Percentiles rank a stretch among this genome's conserved stretches.
These are phyloP conservation scores for Poliocrania exsul DNA, from an alignment of 2,797 vertebrate species.

Conservation along the genomic window DNA sequence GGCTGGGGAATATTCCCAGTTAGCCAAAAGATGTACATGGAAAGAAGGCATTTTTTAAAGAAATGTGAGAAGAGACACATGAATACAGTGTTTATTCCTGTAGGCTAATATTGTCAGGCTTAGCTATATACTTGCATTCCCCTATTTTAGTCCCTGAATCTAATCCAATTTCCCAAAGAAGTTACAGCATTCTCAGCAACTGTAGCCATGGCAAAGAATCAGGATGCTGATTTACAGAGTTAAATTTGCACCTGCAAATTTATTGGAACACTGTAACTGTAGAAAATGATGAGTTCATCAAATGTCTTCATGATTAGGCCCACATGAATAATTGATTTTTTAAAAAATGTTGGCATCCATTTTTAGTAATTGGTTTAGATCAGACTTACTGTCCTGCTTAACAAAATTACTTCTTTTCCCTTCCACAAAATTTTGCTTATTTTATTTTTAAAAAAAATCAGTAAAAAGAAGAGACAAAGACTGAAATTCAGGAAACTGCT, in stretches of 20 bases:
- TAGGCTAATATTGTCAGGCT: not conserved
- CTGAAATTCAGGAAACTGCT: not conserved
- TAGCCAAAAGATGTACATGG: not conserved
- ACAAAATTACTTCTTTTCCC: not conserved
- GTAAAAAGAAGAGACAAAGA: not conserved
- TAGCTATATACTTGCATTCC: not conserved
- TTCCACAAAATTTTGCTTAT: not conserved
- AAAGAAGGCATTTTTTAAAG: not conserved
- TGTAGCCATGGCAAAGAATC: not conserved
- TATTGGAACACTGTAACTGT: not conserved
- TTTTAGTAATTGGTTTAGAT: not conserved
- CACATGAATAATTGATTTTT: not conserved
- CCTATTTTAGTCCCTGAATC: not conserved
- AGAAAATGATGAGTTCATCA: not conserved
- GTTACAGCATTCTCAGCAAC: not conserved
- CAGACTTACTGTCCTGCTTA: not conserved
- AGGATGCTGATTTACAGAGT: not conserved
- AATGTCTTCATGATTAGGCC: not conserved
- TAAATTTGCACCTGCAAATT: constrained; percentile 42
- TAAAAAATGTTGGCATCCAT: not conserved
- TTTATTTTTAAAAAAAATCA: not conserved
- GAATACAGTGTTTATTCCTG: not conserved
- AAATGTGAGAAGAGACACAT: not conserved
- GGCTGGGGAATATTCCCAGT: not conserved
- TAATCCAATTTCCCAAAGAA: constrained; percentile 3